Base-by-base conservation (phyloP, 1,140 invertebrate genomes). In the Lanistes nyassanus region DNA sequence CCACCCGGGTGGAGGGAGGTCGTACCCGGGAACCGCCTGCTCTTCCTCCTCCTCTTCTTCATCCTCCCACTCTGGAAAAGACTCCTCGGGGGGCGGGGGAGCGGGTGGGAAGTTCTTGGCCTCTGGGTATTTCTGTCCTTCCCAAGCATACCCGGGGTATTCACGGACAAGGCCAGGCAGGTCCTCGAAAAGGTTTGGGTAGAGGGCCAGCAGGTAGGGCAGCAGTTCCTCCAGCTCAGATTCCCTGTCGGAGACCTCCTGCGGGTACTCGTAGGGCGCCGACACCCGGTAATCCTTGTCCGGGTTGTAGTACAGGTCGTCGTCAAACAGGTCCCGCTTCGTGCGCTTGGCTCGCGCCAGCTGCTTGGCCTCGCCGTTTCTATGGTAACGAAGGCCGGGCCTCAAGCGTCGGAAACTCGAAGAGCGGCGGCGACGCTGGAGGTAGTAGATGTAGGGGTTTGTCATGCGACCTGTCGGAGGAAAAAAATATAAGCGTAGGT, bases 301-400 rank as follows among this genome's bases (percentile, higher is more conserved):
- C n/a, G 39, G 42, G n/a, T 53, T 74, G 75, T 74, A 78, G 71
- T 66, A 70, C 1, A 60, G 31, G 19, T 47, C 55, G 53, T 74
- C 76, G 56, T 76, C 71, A 5, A 75, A 60, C 5, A 78, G 74
- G 58, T 80, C 79, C 5, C 79, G 69, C 47, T 80, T 80, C 53
- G 77, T 80, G 19, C 79, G 65, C 34, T 65, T 76, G 23, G 66
- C 47, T 9, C 72, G n/a, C n/a, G 36, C 55, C 21, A 72, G 55
- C 68, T 70, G 51, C 51, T 36, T 13, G 51, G 26, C 51, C 23
- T 34, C 26, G 34, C 23, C 31, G 36, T 37, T 55, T 9, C 70
- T 55, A 31, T 60, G 56, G 23, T 37, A 37, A 23, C 29, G 53
- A 26, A 36, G 53, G 51, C 29, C 34, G 51, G 19, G 51, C 4